Evolutionary conservation across 2,113 vertebrate species (phyloP).

Genomic region (Perca schrenkii): DNA sequence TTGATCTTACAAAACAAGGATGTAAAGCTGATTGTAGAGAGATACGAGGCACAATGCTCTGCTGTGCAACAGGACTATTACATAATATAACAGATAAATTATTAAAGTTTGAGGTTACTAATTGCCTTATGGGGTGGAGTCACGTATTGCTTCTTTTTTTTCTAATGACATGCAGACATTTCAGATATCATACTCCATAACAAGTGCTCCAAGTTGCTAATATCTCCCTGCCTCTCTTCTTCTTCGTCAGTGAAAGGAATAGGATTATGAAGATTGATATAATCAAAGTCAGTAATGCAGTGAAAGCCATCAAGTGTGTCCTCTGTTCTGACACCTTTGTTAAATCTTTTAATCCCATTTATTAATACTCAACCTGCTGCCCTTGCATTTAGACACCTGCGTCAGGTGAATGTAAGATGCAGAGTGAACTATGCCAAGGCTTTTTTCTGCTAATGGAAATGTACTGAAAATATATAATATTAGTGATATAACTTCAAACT

Average conservation of each 20-base stretch:
- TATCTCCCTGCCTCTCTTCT: conserved; percentile 2
- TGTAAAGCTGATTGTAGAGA: conserved; percentile 68
- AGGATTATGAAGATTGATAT: conserved; percentile 76
- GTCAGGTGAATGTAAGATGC: conserved; percentile 48
- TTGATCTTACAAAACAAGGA: conserved; percentile 22
- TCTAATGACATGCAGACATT: not conserved
- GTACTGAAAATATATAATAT: not conserved
- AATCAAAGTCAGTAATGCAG: conserved; percentile 75
- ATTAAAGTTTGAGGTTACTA: conserved; percentile 73
- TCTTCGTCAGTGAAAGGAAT: conserved; percentile 46
- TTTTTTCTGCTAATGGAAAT: conserved; percentile 9
- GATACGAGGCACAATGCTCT: conserved; percentile 58
- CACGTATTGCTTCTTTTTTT: conserved; percentile 48
- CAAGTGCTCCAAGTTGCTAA: not conserved
- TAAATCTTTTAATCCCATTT: conserved; percentile 80
- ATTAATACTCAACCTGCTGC: conserved; percentile 81
- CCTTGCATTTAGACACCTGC: conserved; percentile 64
- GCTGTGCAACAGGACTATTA: conserved; percentile 47
- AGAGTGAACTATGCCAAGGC: not conserved
- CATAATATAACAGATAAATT: conserved; percentile 46
- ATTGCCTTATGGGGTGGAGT: conserved; percentile 61
- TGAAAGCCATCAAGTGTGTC: conserved; percentile 77
- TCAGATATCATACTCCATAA: not conserved
- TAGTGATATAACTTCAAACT: not conserved
- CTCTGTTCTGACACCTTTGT: conserved; percentile 77